Evolutionary conservation across 2,888 invertebrate genomes (phyloP).

Genomic region (Lithosia quadra): DNA sequence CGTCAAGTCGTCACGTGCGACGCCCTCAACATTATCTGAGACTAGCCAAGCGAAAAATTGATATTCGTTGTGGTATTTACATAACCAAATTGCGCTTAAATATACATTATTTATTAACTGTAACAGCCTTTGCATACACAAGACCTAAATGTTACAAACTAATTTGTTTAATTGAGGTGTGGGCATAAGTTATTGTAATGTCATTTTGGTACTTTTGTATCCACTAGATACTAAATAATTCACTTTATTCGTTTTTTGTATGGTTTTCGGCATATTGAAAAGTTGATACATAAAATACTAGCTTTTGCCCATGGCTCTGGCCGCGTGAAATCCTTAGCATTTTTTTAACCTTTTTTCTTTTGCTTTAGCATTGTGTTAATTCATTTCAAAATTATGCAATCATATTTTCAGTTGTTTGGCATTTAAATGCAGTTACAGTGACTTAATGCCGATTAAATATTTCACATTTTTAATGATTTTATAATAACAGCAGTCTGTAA

Average conservation of each 20-base stretch:
- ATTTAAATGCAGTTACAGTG: not conserved
- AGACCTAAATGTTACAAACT: constrained; percentile 22
- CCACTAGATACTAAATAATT: constrained; percentile 21
- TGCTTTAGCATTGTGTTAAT: too few relatives aligned
- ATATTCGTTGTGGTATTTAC: constrained; percentile 65
- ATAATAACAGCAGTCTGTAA: constrained; percentile 37
- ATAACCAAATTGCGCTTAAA: constrained; percentile 49
- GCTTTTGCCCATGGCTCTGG: not conserved
- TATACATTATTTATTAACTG: constrained; percentile 42
- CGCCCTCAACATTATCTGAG: constrained; percentile 53
- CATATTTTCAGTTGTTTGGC: too few relatives aligned
- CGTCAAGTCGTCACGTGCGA: constrained; percentile 35
- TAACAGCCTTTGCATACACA: constrained; percentile 33
- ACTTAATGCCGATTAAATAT: constrained; percentile 3
- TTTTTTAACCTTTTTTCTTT: too few relatives aligned
- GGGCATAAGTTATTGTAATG: constrained; percentile 19
- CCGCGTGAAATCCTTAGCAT: too few relatives aligned
- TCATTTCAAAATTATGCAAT: too few relatives aligned
- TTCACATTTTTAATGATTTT: constrained; percentile 27
- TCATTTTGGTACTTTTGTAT: constrained; percentile 27
- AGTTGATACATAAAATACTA: not conserved
- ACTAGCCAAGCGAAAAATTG: constrained; percentile 74
- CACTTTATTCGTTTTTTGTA: constrained; percentile 16
- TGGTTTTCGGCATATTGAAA: not conserved
- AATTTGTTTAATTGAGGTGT: constrained; percentile 27